phyloP scores from a whole-genome alignment of 1,140 invertebrate genomes.

The Drosophila sechellia region DNA sequence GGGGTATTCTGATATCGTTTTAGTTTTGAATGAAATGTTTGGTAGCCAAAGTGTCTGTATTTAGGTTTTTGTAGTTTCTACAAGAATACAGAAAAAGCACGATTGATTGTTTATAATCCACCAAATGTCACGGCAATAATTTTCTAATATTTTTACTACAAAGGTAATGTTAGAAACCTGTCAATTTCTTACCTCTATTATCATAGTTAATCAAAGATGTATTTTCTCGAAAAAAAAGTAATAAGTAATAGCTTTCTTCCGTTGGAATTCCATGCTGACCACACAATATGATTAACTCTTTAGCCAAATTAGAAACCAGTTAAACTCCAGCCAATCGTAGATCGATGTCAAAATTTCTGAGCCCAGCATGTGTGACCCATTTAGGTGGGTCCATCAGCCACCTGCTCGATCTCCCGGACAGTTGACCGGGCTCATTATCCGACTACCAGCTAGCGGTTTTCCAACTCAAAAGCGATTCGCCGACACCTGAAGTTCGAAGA shows the following conservation, averaged over 20 bases:
- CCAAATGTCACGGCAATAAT: neutral
- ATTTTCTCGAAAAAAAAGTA: neutral
- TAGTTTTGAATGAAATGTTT: conserved; percentile 13
- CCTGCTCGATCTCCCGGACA: conserved; percentile 39
- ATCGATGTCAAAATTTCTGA: conserved; percentile 26
- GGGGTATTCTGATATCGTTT: conserved; percentile 12
- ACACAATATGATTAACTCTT: conserved; percentile 22
- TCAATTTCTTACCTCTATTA: neutral
- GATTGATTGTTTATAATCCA: no score
- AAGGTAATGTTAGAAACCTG: no score
- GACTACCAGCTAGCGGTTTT: conserved; percentile 41
- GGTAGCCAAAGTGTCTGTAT: no score
- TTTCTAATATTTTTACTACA: no score
- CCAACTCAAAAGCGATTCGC: conserved; percentile 31
- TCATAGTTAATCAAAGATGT: neutral
- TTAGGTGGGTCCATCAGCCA: conserved; percentile 19
- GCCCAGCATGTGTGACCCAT: conserved; percentile 50
- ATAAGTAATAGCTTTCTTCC: conserved; percentile 3
- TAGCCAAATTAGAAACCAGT: conserved; percentile 18
- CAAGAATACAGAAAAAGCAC: no score
- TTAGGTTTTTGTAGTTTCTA: neutral
- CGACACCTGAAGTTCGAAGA: conserved; percentile 32
- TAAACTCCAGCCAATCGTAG: conserved; percentile 9
- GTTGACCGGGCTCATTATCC: conserved; percentile 42
- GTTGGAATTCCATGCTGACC: neutral